phyloP scores from a whole-genome alignment of 2,888 invertebrate species.

The Octonoba sinensis region DNA sequence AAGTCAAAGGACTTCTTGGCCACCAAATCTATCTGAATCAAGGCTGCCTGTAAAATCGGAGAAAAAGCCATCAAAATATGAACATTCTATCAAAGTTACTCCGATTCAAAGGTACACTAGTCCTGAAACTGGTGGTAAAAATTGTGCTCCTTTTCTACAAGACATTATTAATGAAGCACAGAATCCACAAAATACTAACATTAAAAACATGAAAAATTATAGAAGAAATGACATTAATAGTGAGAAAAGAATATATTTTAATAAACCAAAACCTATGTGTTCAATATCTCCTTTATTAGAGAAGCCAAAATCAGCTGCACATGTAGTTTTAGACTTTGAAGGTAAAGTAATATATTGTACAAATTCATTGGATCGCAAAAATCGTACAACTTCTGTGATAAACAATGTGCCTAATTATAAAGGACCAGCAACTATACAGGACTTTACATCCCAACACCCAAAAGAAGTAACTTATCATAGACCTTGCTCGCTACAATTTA shows the following conservation, averaged over 20 bases:
- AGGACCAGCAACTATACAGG: no score
- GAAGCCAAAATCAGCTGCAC: constrained; percentile 39
- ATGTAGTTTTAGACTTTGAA: constrained; percentile 79
- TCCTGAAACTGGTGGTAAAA: constrained; percentile 1
- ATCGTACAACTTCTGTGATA: neutral
- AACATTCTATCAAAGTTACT: constrained; percentile 63
- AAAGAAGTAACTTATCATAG: no score
- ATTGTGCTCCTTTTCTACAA: neutral
- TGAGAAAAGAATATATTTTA: neutral
- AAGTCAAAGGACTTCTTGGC: neutral
- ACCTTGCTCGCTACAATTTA: no score
- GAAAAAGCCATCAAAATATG: constrained; percentile 61
- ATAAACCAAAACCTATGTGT: constrained; percentile 2
- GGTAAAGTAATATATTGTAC: constrained; percentile 90
- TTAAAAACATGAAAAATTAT: no score
- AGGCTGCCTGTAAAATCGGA: neutral
- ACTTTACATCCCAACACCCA: neutral
- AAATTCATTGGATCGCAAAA: constrained; percentile 64
- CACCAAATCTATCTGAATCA: no score
- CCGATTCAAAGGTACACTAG: constrained; percentile 63
- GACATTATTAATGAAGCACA: neutral
- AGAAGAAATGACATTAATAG: neutral
- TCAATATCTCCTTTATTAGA: constrained; percentile 9
- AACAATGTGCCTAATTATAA: no score
- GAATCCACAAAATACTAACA: neutral